phyloP scores from a whole-genome alignment of 2,797 vertebrate genomes.

The Hoplostethus atlanticus region DNA sequence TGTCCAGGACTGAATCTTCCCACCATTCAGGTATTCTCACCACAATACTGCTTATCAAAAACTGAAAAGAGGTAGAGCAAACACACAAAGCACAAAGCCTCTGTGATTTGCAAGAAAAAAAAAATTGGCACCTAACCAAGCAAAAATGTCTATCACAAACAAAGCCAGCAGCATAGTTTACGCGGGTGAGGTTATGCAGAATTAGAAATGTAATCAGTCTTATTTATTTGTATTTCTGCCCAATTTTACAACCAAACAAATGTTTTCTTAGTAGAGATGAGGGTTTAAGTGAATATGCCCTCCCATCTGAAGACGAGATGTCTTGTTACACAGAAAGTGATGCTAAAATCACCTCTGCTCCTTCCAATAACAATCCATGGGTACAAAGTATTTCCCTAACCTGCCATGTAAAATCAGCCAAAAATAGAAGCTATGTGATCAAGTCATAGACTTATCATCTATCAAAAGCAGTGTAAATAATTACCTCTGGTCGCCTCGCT shows the following conservation, averaged over 20 bases:
- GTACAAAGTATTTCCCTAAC: slow-evolving; percentile 35
- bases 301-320: slow-evolving; percentile 38
- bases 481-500: slow-evolving; percentile 71
- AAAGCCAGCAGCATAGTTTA: slow-evolving; percentile 28
- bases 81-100: slow-evolving; percentile 42
- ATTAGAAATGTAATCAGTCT: slow-evolving; percentile 43
- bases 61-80: slow-evolving; percentile 34
- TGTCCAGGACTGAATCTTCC: slow-evolving; percentile 40
- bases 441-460: slow-evolving; percentile 46
- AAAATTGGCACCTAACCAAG: slow-evolving; percentile 37
- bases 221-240: slow-evolving; percentile 52
- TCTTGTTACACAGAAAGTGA: slow-evolving; percentile 33
- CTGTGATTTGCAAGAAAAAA: slow-evolving; percentile 29
- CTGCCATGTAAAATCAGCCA: slow-evolving; percentile 9
- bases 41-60: slow-evolving; percentile 52
- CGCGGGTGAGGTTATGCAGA: slow-evolving; percentile 27
- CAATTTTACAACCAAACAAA: slow-evolving; percentile 49
- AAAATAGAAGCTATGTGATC: slow-evolving; percentile 32
- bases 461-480: slow-evolving; percentile 62
- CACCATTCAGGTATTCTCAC: slow-evolving; percentile 38
- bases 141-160: slow-evolving; percentile 42
- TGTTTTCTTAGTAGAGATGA: slow-evolving; percentile 52
- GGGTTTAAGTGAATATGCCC: slow-evolving; percentile 40
- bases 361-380: slow-evolving; percentile 33
- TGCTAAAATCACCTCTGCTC: slow-evolving; percentile 33